These are phyloP conservation scores for Antedon bifida DNA, from an alignment of 35 echinoderm and acorn worm species.

Conservation along the genomic window DNA sequence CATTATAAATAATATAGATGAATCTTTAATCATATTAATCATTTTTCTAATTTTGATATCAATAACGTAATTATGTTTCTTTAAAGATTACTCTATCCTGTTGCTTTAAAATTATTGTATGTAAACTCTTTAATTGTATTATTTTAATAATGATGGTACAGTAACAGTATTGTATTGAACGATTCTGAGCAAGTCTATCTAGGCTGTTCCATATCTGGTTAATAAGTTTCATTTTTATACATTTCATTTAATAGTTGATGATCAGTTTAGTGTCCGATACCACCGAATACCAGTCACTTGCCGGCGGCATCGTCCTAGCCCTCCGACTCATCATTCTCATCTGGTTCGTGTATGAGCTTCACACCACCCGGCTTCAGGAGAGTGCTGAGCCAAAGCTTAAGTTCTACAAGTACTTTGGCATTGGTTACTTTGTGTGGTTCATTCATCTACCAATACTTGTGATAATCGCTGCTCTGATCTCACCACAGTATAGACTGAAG, in stretches of 20 bases:
- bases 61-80: no score
- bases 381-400: background rate
- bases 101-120: no score
- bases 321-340: conserved; percentile 2
- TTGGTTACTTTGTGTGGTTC: conserved; percentile 2
- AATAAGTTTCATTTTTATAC: no score
- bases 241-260: background rate
- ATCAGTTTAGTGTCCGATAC: background rate
- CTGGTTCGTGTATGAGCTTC: conserved; percentile 3
- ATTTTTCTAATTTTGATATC: no score
- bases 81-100: no score
- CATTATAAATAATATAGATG: no score
- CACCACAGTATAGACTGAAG: conserved; percentile 6
- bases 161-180: no score
- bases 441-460: background rate
- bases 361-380: background rate
- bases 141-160: no score
- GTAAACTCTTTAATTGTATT: no score
- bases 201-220: no score
- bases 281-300: conserved; percentile 1
- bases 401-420: conserved; percentile 7
- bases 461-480: background rate
- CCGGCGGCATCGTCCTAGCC: background rate
- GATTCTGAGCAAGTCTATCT: no score
- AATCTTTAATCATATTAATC: no score